Evolutionary conservation across 2,888 invertebrate genomes (phyloP).

Genomic region (Brenthis daphne): DNA sequence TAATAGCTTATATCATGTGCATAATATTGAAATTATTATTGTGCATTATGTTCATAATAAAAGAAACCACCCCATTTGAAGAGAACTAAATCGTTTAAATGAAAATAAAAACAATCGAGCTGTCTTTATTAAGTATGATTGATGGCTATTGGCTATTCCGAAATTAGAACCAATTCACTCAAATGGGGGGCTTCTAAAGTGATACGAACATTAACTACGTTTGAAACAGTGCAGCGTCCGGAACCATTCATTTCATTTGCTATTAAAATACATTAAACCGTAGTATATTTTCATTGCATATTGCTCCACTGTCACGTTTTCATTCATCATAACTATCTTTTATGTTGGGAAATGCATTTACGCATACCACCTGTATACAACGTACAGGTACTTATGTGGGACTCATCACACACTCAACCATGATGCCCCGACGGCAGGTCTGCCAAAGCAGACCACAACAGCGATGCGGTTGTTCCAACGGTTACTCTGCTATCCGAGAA

Average conservation of each 20-base stretch:
- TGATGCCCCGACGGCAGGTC: too few species aligned
- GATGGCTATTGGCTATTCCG: conserved; percentile 58
- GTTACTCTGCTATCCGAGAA: too few species aligned
- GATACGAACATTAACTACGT: conserved; percentile 22
- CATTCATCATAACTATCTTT: too few species aligned
- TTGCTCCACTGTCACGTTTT: too few species aligned
- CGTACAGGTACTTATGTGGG: too few species aligned
- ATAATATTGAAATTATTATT: background rate
- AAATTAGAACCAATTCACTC: conserved; percentile 71
- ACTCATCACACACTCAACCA: too few species aligned
- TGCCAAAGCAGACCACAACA: too few species aligned
- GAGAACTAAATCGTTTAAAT: conserved; percentile 42
- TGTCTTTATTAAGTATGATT: conserved; percentile 72
- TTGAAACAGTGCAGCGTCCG: background rate
- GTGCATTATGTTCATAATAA: background rate
- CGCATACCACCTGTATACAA: too few species aligned
- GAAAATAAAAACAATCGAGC: conserved; percentile 51
- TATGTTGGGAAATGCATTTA: too few species aligned
- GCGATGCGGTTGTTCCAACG: too few species aligned
- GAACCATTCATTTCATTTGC: background rate
- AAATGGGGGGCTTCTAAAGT: conserved; percentile 52
- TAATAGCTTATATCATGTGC: too few species aligned
- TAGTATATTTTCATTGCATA: too few species aligned
- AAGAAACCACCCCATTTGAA: background rate
- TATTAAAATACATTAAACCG: background rate